A percentile compares a stretch with the other conserved stretches of the same genome.
Evolutionary conservation across 1,140 invertebrate genomes (phyloP).

Genomic region (Drosophila tropicalis): DNA sequence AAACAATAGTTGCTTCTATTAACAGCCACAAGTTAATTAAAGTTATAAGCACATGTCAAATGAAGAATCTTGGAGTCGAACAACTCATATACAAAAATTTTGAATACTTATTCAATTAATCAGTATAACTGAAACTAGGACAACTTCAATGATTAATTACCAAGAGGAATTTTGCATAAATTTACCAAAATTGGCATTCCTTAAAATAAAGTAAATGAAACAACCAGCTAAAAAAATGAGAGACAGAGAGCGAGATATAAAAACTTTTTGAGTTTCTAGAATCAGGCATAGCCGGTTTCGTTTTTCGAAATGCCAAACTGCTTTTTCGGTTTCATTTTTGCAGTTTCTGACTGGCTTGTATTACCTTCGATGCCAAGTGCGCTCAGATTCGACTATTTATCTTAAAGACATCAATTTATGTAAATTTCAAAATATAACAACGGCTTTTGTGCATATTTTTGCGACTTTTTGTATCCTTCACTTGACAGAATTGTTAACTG

Average conservation of each 20-base stretch:
- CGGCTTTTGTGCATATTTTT: conserved; percentile 45
- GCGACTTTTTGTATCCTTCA: conserved; percentile 50
- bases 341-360: background rate
- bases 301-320: conserved; percentile 60
- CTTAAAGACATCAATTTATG: conserved; percentile 32
- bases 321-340: conserved; percentile 21
- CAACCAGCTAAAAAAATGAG: conserved; percentile 33
- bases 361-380: conserved; percentile 52
- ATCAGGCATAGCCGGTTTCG: conserved; percentile 62
- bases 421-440: conserved; percentile 54
- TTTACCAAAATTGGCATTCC: background rate
- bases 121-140: background rate
- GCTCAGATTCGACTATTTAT: conserved; percentile 21
- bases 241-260: conserved; percentile 14
- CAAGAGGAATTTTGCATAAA: background rate
- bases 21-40: too few species aligned
- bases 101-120: background rate
- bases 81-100: too few species aligned
- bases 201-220: background rate
- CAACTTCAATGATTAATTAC: conserved; percentile 10
- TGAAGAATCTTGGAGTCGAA: too few species aligned
- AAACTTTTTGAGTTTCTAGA: conserved; percentile 55
- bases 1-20: too few species aligned
- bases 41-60: too few species aligned
- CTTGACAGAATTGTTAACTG: conserved; percentile 64